Conservation (phyloP, 37 sponge, comb jelly and placozoan genomes). For the Haliclona indistincta region DNA sequence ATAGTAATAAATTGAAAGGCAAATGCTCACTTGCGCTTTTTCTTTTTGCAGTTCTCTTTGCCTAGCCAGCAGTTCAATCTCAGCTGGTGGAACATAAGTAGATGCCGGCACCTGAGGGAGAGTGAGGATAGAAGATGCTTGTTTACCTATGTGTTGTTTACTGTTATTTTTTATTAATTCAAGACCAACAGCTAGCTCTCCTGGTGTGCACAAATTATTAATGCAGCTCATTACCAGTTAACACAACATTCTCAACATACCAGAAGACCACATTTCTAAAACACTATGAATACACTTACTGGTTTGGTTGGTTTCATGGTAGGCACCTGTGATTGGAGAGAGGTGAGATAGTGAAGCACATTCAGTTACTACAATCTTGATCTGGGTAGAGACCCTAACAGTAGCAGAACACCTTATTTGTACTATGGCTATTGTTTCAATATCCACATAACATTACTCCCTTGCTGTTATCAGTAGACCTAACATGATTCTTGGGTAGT, state of each 20-base stretch:
- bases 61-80: constrained; percentile 34
- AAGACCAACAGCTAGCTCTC: too few species aligned
- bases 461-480: too few species aligned
- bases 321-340: constrained; percentile 76
- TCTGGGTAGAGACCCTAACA: not conserved
- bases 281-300: constrained; percentile 49
- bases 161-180: too few species aligned
- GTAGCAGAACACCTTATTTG: too few species aligned
- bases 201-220: too few species aligned
- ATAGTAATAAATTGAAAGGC: constrained; percentile 7
- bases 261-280: not conserved
- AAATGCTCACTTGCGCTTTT: constrained; percentile 65
- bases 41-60: constrained; percentile 46
- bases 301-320: constrained; percentile 44
- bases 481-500: too few species aligned
- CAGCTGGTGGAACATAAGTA: constrained; percentile 67
- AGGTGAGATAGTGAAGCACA: not conserved
- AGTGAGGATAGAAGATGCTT: too few species aligned
- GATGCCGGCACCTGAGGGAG: constrained; percentile 63
- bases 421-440: too few species aligned
- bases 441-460: too few species aligned
- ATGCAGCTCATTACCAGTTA: too few species aligned
- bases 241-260: not conserved
- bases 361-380: not conserved
- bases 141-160: too few species aligned